Evolutionary conservation across 2,888 invertebrate genomes (phyloP).

Genomic region (Formica aserva): DNA sequence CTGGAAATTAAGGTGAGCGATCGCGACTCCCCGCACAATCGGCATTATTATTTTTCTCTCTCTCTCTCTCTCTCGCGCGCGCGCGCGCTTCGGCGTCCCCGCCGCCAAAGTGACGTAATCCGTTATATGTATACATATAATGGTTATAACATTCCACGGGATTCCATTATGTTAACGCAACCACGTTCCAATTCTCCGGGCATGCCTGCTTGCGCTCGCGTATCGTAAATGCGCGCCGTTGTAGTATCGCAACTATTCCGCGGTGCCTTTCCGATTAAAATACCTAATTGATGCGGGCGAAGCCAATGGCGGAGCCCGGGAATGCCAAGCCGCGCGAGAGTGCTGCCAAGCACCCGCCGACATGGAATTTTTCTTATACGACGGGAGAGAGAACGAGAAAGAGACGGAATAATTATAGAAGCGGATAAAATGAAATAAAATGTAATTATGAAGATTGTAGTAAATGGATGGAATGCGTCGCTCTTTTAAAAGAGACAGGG

Average conservation of each 20-base stretch:
- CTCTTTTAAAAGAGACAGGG: background rate
- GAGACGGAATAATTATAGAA: conserved; percentile 34
- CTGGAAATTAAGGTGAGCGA: conserved; percentile 66
- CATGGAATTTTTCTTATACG: conserved; percentile 41
- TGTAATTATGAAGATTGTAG: conserved; percentile 43
- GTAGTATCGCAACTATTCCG: conserved; percentile 75
- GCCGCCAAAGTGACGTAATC: conserved; percentile 70
- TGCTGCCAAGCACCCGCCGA: conserved; percentile 45
- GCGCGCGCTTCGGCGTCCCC: conserved; percentile 26
- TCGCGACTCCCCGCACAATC: conserved; percentile 31
- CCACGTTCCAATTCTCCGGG: conserved; percentile 77
- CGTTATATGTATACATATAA: conserved; percentile 75
- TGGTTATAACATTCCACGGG: conserved; percentile 79
- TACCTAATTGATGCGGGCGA: conserved; percentile 76
- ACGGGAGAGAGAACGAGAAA: background rate
- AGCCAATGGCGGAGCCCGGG: conserved; percentile 54
- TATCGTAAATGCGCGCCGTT: conserved; percentile 70
- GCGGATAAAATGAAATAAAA: conserved; percentile 44
- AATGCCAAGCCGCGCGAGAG: conserved; percentile 56
- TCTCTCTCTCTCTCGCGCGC: background rate
- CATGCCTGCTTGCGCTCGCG: conserved; percentile 63
- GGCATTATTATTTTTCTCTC: conserved; percentile 72
- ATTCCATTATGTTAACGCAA: conserved; percentile 81
- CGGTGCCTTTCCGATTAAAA: conserved; percentile 76
- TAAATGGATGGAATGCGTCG: conserved; percentile 40